phyloP scores from a whole-genome alignment of 2,797 vertebrate genomes.

The Acridotheres tristis region DNA sequence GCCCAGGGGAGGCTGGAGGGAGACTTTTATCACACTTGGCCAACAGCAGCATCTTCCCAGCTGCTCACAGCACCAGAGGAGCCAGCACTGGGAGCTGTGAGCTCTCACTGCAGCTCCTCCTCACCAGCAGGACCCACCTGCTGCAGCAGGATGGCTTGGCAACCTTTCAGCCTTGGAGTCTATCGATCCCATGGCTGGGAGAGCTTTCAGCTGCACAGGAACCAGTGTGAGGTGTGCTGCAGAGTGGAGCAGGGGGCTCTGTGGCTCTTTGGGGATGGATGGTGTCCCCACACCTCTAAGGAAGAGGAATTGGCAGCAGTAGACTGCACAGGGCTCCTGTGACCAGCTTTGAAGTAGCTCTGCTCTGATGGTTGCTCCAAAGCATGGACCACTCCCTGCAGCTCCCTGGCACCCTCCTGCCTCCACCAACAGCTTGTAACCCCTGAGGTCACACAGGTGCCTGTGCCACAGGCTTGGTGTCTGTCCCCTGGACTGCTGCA shows the following conservation, averaged over 20 bases:
- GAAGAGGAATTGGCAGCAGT: background rate
- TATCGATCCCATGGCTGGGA: background rate
- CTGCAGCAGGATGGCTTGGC: background rate
- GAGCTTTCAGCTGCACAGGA: background rate
- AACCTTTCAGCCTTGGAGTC: background rate
- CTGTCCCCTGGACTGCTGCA: background rate
- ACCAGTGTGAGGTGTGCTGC: background rate
- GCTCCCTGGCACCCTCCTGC: background rate
- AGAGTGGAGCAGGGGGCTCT: background rate
- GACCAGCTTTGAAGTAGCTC: background rate
- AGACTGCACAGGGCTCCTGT: background rate
- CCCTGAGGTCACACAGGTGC: accelerated
- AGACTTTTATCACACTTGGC: conserved; percentile 27
- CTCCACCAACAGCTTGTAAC: accelerated
- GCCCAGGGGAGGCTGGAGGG: background rate
- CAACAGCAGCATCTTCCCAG: conserved; percentile 11
- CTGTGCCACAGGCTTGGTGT: accelerated
- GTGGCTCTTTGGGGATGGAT: background rate
- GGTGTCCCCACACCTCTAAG: background rate
- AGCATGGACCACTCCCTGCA: background rate
- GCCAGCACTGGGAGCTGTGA: background rate
- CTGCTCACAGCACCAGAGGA: background rate
- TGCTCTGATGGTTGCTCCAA: background rate
- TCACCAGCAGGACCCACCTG: background rate
- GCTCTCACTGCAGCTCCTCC: background rate